Conservation (phyloP, 1,140 invertebrate species). For the Orchesella cincta region DNA sequence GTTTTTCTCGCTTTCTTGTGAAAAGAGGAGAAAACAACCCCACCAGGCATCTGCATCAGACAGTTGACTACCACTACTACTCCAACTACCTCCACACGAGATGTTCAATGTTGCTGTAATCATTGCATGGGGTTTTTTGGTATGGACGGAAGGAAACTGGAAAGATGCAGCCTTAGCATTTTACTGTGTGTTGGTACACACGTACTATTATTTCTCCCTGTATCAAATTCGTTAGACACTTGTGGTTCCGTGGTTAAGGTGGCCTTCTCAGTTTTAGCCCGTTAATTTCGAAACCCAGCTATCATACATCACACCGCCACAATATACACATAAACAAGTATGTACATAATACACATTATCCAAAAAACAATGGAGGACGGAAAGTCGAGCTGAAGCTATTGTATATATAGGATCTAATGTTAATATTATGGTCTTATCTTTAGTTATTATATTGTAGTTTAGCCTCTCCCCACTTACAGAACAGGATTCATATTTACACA, state of each 20-base stretch:
- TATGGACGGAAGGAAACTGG: neutral
- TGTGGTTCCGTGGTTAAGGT: neutral
- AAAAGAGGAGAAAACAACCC: neutral
- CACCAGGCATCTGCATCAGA: neutral
- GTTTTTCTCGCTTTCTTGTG: no score
- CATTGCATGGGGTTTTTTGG: no score
- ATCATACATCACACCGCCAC: constrained; percentile 11
- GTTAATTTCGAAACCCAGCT: neutral
- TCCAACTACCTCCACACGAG: neutral
- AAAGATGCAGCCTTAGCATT: neutral
- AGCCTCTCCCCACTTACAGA: no score
- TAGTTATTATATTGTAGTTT: no score
- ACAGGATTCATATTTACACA: no score
- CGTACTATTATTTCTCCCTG: neutral
- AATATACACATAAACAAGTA: neutral
- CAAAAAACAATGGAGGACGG: no score
- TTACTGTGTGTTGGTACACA: neutral
- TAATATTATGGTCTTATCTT: no score
- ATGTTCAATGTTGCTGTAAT: no score
- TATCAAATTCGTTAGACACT: constrained; percentile 12
- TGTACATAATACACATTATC: no score
- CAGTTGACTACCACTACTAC: neutral
- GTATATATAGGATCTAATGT: no score
- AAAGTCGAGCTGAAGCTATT: no score
- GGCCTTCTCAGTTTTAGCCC: neutral